phyloP scores from a whole-genome alignment of 2,113 vertebrate genomes.

The Lycaon pictus region DNA sequence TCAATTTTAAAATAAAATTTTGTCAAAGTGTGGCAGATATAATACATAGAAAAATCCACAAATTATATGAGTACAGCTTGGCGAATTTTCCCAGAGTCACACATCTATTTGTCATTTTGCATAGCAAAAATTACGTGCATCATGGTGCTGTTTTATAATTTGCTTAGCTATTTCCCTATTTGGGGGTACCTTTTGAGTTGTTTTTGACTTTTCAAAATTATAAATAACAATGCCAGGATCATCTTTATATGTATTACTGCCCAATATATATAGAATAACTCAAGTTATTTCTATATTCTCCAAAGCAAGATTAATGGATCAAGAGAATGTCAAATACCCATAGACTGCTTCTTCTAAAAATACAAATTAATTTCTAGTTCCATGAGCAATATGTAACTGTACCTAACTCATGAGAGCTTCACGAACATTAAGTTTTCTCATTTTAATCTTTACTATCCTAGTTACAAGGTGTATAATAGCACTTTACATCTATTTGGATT shows the following conservation, averaged over 20 bases:
- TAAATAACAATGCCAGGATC: not conserved
- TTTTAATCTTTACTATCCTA: not conserved
- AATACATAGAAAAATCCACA: not conserved
- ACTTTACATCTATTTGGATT: not conserved
- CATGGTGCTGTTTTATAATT: not conserved
- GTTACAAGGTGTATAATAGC: not conserved
- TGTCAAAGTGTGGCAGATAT: not conserved
- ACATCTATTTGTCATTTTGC: not conserved
- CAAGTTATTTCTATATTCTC: not conserved
- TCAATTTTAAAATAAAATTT: conserved; percentile 3
- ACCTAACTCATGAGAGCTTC: not conserved
- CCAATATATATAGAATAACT: not conserved
- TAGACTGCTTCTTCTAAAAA: conserved; percentile 9
- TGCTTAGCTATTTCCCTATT: conserved; percentile 14
- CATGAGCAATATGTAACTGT: not conserved
- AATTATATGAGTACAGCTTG: not conserved
- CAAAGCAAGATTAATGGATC: conserved; percentile 3
- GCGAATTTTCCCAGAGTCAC: not conserved
- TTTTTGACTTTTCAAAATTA: conserved; percentile 7
- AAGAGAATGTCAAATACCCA: not conserved
- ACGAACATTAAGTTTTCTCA: not conserved
- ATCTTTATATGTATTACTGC: not conserved
- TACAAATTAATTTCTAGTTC: conserved; percentile 6
- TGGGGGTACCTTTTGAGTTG: not conserved
- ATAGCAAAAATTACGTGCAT: not conserved